These are phyloP conservation scores for Pogonomyrmex californicus DNA, from an alignment of 1,140 invertebrate genomes.

Conservation along the genomic window DNA sequence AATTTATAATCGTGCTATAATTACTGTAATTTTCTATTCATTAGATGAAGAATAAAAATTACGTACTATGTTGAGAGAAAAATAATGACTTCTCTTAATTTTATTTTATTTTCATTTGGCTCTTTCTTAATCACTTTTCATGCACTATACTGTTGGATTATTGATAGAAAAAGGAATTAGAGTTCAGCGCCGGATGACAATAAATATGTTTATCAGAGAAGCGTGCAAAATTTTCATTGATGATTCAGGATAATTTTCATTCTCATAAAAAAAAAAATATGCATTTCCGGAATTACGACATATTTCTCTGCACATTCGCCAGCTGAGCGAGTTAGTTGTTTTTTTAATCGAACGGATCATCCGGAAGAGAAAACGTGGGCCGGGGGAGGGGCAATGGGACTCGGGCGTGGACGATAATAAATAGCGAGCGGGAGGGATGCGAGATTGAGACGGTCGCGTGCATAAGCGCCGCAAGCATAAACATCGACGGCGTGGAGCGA, in stretches of 20 bases:
- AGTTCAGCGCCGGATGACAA: background rate
- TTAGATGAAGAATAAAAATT: too few species aligned
- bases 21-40: conserved; percentile 13
- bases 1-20: background rate
- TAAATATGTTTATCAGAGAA: background rate
- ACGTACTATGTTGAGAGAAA: background rate
- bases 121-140: background rate
- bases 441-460: background rate
- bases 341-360: conserved; percentile 11
- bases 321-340: background rate
- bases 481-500: conserved; percentile 9
- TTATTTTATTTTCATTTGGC: conserved; percentile 9
- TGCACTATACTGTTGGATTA: background rate
- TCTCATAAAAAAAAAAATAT: background rate
- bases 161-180: background rate
- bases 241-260: background rate
- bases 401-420: background rate
- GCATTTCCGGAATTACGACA: background rate
- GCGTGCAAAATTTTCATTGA: background rate
- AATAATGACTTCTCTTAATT: background rate
- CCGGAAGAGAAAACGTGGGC: background rate
- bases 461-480: conserved; percentile 63
- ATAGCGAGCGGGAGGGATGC: conserved; percentile 3
- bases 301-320: background rate
- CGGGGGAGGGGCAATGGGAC: background rate